Evolutionary conservation across 92 coral and sea anemone genomes (phyloP).

Genomic region (Epizoanthus rinbou): DNA sequence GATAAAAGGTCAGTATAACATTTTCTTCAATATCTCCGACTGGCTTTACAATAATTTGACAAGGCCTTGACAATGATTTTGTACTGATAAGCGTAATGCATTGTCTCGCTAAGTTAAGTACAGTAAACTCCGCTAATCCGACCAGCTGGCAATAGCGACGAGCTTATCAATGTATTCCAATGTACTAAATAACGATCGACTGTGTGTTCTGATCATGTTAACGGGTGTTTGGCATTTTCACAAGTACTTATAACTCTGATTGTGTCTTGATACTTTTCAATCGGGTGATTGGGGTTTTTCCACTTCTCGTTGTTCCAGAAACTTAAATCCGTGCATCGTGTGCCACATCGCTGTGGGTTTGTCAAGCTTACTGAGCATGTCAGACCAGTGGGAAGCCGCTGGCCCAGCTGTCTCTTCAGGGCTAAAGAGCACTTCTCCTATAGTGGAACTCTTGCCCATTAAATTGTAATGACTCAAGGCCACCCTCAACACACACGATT

Average conservation of each 20-base stretch:
- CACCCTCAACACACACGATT: conserved; percentile 59
- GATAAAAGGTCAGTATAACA: too few species aligned
- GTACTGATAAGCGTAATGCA: too few species aligned
- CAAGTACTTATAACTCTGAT: not conserved
- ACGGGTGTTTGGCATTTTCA: too few species aligned
- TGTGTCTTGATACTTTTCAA: not conserved
- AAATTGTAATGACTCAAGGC: conserved; percentile 84
- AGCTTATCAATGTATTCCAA: too few species aligned
- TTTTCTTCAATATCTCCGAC: too few species aligned
- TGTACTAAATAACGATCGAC: too few species aligned
- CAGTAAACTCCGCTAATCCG: too few species aligned
- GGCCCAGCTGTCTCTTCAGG: conserved; percentile 78
- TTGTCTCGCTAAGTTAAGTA: too few species aligned
- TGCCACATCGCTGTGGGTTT: conserved; percentile 89
- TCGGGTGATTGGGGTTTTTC: conserved; percentile 60
- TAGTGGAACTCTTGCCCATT: conserved; percentile 77
- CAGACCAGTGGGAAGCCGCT: conserved; percentile 83
- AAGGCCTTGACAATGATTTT: too few species aligned
- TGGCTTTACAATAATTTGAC: too few species aligned
- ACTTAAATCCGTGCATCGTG: conserved; percentile 79
- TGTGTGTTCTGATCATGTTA: too few species aligned
- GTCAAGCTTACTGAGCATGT: conserved; percentile 68
- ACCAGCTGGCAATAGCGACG: too few species aligned
- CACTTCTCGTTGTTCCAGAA: conserved; percentile 73
- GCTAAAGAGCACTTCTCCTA: conserved; percentile 75